Base-by-base conservation (phyloP, 2,888 invertebrate species). In the Brachyopa scutellaris region DNA sequence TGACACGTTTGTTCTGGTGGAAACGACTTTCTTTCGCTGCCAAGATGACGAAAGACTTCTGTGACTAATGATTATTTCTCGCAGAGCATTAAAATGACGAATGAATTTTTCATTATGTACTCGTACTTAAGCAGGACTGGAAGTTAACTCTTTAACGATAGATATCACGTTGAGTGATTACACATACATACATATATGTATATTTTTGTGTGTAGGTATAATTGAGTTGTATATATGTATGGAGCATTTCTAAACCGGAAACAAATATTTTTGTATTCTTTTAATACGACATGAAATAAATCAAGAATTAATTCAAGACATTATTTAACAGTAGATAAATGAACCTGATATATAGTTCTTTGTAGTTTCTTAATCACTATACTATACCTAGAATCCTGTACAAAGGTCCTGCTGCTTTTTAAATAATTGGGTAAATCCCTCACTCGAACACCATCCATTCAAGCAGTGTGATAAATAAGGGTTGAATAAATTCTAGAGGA, bases 391-490 rank as follows among this genome's bases (percentile, higher is more conserved):
- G n/a, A n/a, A n/a, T 17, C 55, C 40, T 45, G 38, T 29, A 49
- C 31, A 29, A 21, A 11, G 29, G 59, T 64, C 66, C 40, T 61
- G 42, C 40, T 40, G 47, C 53, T 70, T 70, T 45, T 62, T 49
- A 62, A 70, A 40, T 77, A 77, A 77, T 77, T 77, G 77, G 49
- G 21, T 31, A 62, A 70, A 77, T 77, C 47, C 31, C 31, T 77
- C 70, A 77, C 61, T 70, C 36, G 61, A 77, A 62, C 70, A 62
- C 26, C 33, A 47, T 62, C 70, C 55, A 21, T 62, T 62, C 23
- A 55, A 47, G 38, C 26, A 29, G 23, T 23, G 38, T 70, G 55
- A 70, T 69, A 76, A 69, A 76, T 76, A 70, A 69, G 62, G 62
- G 77, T 77, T 77, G 61, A 77, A 53, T 77, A 55, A 47, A 77